Evolutionary conservation across 1,140 invertebrate species (phyloP), one percentile per base, ranked within the genome.

Genomic region (Colletes gigas): DNA sequence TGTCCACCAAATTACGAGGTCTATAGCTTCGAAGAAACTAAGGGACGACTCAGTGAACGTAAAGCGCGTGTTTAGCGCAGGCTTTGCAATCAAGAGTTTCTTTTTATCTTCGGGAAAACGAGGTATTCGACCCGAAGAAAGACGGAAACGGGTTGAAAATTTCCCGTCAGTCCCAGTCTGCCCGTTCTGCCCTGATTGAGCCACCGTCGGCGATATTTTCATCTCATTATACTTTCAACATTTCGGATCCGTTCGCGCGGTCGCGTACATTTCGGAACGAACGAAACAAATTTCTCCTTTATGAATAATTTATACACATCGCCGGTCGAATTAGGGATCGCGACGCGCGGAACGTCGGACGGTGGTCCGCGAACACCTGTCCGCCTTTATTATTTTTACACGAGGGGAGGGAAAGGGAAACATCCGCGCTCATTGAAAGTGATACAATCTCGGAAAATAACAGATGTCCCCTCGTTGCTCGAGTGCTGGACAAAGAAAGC

Each of bases 381-480:
- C 41, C 50, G 79, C 47, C 41, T 52, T 75, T 71, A 83, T 83
- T 83, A 83, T 81, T 83, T 83, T 81, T 80, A 69, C 55, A 59
- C 73, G 62, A 72, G 52, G 66, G 52, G 57, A 57, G 55, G 41
- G 3, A 9, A 12, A 50, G n/a, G 21, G 70, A 86, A 71, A 67
- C 72, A 70, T 84, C 77, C 52, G 57, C 59, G 66, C 68, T 87
- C 82, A 78, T 82, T 87, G 85, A 82, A 82, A 84, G 75, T 83
- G 86, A 87, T 87, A 87, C 85, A 87, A 87, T 87, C 85, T 87
- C 78, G 69, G 82, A 82, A 87, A 87, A 83, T 87, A 87, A 87
- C 86, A 87, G 86, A 87, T 87, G 86, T 87, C 85, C 77, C 78
- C 70, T 79, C 78, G 59, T 70, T 57, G 67, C 70, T 84, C 84